Percentiles rank a stretch among this genome's conserved stretches.
phyloP scores from a whole-genome alignment of 2,797 vertebrate genomes.

The Hypotaenidia okinawae region DNA sequence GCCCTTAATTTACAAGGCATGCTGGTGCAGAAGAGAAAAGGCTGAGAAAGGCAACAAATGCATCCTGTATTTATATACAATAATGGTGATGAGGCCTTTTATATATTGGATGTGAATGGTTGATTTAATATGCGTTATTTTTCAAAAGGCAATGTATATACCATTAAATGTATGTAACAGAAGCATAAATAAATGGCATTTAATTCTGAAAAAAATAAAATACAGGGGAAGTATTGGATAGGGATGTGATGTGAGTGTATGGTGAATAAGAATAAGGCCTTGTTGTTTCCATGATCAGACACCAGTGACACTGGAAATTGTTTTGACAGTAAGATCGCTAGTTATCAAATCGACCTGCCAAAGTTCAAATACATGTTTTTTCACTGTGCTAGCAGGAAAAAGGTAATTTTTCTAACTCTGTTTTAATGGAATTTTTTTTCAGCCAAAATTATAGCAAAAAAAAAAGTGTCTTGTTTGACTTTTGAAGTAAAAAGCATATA shows the following conservation, averaged over 20 bases:
- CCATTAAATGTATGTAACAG: neutral
- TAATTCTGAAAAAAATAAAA: conserved; percentile 13
- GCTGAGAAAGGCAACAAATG: neutral
- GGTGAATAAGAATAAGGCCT: neutral
- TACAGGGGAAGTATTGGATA: neutral
- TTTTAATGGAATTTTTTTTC: neutral
- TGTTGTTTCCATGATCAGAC: neutral
- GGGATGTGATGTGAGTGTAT: neutral
- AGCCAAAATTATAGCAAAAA: neutral
- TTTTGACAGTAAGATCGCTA: conserved; percentile 20
- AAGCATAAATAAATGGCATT: neutral
- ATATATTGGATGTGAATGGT: neutral
- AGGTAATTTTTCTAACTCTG: neutral
- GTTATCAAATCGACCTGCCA: conserved; percentile 9
- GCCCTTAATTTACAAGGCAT: neutral
- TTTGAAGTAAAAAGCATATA: neutral
- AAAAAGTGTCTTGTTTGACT: neutral
- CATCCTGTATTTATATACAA: neutral
- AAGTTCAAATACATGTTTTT: neutral
- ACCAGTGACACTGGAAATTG: conserved; percentile 1
- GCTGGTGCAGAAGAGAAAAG: neutral
- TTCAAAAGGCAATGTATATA: neutral
- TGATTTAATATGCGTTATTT: conserved; percentile 1
- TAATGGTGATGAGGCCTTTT: neutral
- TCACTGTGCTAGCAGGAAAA: neutral